Base-by-base conservation (phyloP, 2,797 vertebrate genomes). In the Pelodytes ibericus region DNA sequence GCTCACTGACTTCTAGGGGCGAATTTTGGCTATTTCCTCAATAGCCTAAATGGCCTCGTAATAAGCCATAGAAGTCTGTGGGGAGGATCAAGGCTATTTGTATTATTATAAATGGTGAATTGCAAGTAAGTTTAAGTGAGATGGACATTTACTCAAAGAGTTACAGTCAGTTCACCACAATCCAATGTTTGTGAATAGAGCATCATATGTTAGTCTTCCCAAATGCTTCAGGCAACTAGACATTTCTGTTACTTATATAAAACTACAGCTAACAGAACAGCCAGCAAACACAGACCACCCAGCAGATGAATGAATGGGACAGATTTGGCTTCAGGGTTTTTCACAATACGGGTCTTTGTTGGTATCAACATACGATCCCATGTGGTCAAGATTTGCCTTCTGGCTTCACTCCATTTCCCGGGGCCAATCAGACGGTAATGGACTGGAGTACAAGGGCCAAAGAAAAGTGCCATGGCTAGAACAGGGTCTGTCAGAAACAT, bases 401-500 rank as follows among this genome's bases (percentile, higher is more conserved):
- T 91, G 31, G 94, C 94, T 8, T 92, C 93, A 0, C 83, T 81
- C 95, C 94, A 95, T 72, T 85, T 91, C 2, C 94, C 93, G 0
- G 94, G 90, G 2, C 94, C 95, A 2, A 67, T 80, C 36, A 96
- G 84, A 6, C 92, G 88, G 79, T 90, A 95, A 84, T 96, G 95
- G 63, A 93, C 95, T 0, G 95, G 92, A 0, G 86, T 94, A 61
- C 84, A 81, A 15, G 95, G 94, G 0, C 94, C 94, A 0, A 95
- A 85, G n/a, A 85, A 0, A 36, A 95, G 31, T 2, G 83, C 86
- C 6, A 91, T 71, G 1, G 87, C 92, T 72, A 96, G 72, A 49
- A 47, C 75, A 0, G 93, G 93, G 53, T 96, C 94, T 0, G 85
- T 93, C 61, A 96, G 81, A 70, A 96, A 82, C 27, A 95, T 80